Percentiles rank a stretch among this genome's conserved stretches.
Evolutionary conservation across 2,113 vertebrate genomes (phyloP).

Genomic region (Phyllopteryx taeniolatus): DNA sequence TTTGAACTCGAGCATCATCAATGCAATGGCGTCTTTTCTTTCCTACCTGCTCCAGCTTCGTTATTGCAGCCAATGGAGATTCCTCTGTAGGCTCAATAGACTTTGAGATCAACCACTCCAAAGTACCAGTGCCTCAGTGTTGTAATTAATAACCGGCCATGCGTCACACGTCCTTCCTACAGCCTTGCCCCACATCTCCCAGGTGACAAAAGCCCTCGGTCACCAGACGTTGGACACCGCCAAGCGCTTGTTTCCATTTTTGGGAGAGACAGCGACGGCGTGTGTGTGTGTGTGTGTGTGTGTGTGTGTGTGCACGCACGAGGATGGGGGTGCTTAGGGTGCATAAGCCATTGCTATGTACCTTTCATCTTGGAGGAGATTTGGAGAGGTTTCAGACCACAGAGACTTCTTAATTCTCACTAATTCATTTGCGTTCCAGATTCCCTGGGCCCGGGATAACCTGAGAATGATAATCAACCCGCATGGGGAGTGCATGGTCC

Average conservation of each 20-base stretch:
- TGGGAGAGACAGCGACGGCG: constrained; percentile 11
- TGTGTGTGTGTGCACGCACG: constrained; percentile 1
- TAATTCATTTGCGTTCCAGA: constrained; percentile 99
- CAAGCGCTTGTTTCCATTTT: neutral
- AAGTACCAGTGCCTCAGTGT: constrained; percentile 77
- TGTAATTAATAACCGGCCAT: constrained; percentile 91
- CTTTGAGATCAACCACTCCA: constrained; percentile 73
- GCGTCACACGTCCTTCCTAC: constrained; percentile 74
- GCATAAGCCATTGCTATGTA: constrained; percentile 83
- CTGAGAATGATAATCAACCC: constrained; percentile 98
- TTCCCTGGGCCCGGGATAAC: constrained; percentile 95
- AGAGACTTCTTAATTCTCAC: constrained; percentile 98
- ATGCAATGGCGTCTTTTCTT: constrained; percentile 13
- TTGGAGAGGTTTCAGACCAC: constrained; percentile 94
- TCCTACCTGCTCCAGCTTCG: constrained; percentile 57
- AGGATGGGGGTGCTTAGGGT: constrained; percentile 69
- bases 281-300: constrained; percentile 7
- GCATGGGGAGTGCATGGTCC: constrained; percentile 83
- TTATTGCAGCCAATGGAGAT: constrained; percentile 57
- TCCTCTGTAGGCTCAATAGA: constrained; percentile 80
- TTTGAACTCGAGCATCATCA: neutral
- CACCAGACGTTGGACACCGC: constrained; percentile 80
- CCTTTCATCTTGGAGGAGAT: constrained; percentile 98
- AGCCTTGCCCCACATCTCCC: constrained; percentile 85
- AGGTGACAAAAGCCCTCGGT: constrained; percentile 85